A percentile compares a stretch with the other conserved stretches of the same genome.
These are phyloP conservation scores for Esox masquinongy DNA, from an alignment of 2,797 vertebrate genomes.

Conservation along the genomic window DNA sequence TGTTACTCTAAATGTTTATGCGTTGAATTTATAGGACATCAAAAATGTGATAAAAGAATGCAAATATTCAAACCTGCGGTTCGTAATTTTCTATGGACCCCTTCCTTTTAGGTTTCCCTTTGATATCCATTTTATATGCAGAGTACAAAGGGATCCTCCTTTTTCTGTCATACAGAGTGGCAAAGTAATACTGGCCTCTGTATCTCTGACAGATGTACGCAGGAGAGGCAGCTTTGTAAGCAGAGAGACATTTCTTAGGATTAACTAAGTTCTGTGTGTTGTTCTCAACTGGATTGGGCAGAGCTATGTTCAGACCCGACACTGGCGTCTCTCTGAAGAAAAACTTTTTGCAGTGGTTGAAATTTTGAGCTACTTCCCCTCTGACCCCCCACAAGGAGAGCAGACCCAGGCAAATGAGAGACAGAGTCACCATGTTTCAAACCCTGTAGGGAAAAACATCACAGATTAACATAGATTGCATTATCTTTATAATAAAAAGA, in stretches of 20 bases:
- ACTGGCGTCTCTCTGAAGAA: too few species aligned
- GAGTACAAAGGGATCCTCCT: conserved; percentile 9
- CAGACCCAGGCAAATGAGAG: too few species aligned
- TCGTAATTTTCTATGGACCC: not conserved
- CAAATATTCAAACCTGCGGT: not conserved
- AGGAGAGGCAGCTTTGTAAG: not conserved
- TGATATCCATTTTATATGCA: not conserved
- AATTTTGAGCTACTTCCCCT: too few species aligned
- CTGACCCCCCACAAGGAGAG: too few species aligned
- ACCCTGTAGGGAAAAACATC: too few species aligned
- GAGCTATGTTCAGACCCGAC: not conserved
- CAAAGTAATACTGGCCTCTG: not conserved
- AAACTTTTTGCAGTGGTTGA: too few species aligned
- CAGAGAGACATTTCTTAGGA: not conserved
- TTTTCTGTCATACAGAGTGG: conserved; percentile 1
- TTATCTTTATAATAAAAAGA: not conserved
- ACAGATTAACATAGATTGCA: too few species aligned
- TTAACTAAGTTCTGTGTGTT: not conserved
- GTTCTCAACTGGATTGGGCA: not conserved
- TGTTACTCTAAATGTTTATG: too few species aligned
- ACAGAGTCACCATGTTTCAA: too few species aligned
- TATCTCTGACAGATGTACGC: not conserved
- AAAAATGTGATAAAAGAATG: not conserved
- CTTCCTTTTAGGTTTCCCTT: not conserved
- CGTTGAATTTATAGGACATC: not conserved